A percentile compares a stretch with the other conserved stretches of the same genome.
These are phyloP conservation scores for Micromys minutus DNA, from an alignment of 2,113 vertebrate genomes.

Conservation along the genomic window DNA sequence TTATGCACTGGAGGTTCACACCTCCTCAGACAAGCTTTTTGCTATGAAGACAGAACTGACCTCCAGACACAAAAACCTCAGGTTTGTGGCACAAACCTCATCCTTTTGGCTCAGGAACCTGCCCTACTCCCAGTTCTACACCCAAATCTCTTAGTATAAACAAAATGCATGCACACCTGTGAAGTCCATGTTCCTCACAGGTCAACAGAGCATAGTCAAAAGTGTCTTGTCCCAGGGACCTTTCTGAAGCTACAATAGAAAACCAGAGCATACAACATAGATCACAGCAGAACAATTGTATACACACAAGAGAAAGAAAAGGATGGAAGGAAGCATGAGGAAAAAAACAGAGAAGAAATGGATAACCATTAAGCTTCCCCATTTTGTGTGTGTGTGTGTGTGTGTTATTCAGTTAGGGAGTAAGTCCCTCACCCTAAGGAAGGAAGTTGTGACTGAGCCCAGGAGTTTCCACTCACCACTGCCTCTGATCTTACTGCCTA, in stretches of 20 bases:
- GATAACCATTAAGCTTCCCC: not conserved
- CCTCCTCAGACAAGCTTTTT: not conserved
- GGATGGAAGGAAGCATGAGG: too few species aligned
- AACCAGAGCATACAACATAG: not conserved
- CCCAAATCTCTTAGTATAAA: not conserved
- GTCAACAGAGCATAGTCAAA: not conserved
- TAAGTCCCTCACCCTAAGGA: not conserved
- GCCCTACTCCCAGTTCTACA: not conserved
- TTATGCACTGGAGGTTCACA: not conserved
- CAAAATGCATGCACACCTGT: conserved; percentile 9
- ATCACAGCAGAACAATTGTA: not conserved
- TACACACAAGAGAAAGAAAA: not conserved
- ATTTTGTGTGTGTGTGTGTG: not conserved
- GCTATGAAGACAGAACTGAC: not conserved
- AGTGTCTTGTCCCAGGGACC: not conserved
- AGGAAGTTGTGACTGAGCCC: not conserved
- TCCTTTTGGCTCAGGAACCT: not conserved
- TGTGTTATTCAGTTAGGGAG: not conserved
- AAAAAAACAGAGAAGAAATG: too few species aligned
- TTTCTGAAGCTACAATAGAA: not conserved
- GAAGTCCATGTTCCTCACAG: not conserved
- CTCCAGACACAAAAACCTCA: too few species aligned
- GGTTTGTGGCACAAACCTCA: not conserved
- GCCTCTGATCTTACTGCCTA: not conserved
- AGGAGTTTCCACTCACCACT: not conserved